Evolutionary conservation across 2,888 invertebrate genomes (phyloP).

Genomic region (Phyllotreta cruciferae): DNA sequence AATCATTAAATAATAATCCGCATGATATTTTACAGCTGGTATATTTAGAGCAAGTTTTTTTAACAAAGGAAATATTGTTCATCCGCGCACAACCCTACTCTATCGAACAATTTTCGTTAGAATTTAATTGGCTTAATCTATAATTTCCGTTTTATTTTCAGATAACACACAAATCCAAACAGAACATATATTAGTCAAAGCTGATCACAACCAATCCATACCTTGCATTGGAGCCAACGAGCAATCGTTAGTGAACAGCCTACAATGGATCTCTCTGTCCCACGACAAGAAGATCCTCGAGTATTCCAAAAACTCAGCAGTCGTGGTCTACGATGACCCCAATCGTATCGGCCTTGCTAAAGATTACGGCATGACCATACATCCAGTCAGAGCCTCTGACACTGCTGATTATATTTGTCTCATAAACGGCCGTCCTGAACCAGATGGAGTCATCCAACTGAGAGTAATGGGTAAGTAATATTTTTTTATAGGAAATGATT

Average conservation of each 20-base stretch:
- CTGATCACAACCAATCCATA: constrained; percentile 71
- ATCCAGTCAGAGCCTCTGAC: constrained; percentile 69
- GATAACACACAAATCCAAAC: constrained; percentile 68
- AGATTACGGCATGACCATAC: constrained; percentile 69
- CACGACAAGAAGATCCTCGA: constrained; percentile 63
- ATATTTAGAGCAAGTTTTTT: constrained; percentile 8
- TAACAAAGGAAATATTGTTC: constrained; percentile 12
- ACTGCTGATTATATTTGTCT: constrained; percentile 73
- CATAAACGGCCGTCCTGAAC: constrained; percentile 72
- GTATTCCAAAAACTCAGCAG: constrained; percentile 61
- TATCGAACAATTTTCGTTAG: too few species aligned
- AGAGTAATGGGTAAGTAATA: constrained; percentile 69
- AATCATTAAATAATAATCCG: constrained; percentile 24
- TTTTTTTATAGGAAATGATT: neutral
- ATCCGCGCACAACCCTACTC: neutral
- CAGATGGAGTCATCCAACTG: constrained; percentile 70
- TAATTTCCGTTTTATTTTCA: constrained; percentile 62
- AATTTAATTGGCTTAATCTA: too few species aligned
- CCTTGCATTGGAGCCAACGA: constrained; percentile 74
- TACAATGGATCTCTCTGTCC: constrained; percentile 66
- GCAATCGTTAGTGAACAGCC: constrained; percentile 68
- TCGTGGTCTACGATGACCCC: constrained; percentile 61
- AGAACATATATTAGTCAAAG: constrained; percentile 67
- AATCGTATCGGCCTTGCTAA: constrained; percentile 66
- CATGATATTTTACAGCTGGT: constrained; percentile 22